A percentile compares a stretch with the other conserved stretches of the same genome.
These are phyloP conservation scores for Drosophila rufa DNA, from an alignment of 1,140 invertebrate genomes.

Conservation along the genomic window DNA sequence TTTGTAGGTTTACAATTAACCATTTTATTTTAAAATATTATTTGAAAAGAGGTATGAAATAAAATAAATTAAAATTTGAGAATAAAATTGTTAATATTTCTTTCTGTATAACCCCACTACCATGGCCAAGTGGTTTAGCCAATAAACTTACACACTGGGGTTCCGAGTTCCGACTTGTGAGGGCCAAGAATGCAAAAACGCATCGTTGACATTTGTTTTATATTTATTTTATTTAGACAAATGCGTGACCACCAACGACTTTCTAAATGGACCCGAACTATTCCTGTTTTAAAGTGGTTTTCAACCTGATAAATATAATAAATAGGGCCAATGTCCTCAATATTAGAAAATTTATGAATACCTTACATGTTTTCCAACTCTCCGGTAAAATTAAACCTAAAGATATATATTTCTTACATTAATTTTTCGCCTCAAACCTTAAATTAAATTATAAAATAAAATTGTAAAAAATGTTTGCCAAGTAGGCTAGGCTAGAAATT, in stretches of 20 bases:
- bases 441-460: not conserved
- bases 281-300: not conserved
- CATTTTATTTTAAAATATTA: too few species aligned
- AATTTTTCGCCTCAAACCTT: not conserved
- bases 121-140: constrained; percentile 3
- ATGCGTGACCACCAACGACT: constrained; percentile 5
- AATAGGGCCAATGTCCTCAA: too few species aligned
- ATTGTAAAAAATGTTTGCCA: not conserved
- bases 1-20: too few species aligned
- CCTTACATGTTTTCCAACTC: not conserved
- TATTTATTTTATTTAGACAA: not conserved
- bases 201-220: constrained; percentile 20
- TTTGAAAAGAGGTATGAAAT: too few species aligned
- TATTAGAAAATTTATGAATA: too few species aligned
- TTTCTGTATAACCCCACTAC: not conserved
- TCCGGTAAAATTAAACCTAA: not conserved
- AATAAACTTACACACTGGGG: constrained; percentile 15
- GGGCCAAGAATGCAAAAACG: constrained; percentile 31
- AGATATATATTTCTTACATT: not conserved
- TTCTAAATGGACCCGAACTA: not conserved
- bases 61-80: too few species aligned
- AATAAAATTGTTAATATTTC: too few species aligned
- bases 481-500: constrained; percentile 13
- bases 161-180: not conserved
- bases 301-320: not conserved